phyloP scores from a whole-genome alignment of 2,888 invertebrate genomes.

The Cynaeus angustus region DNA sequence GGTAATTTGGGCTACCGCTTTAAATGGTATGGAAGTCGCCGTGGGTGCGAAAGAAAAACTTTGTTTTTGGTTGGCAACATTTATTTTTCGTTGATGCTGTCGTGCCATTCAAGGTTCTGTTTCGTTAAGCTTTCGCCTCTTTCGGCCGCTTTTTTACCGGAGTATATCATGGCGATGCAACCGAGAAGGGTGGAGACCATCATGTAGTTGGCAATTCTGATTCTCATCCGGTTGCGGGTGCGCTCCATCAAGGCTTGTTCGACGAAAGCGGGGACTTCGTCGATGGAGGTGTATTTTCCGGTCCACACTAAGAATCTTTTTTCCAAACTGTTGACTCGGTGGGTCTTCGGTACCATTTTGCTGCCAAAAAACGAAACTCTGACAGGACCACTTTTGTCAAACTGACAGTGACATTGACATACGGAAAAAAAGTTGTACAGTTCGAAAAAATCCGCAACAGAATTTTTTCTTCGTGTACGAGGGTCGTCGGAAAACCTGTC shows the following conservation, averaged over 20 bases:
- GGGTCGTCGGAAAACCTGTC: too few relatives aligned
- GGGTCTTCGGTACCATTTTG: slow-evolving; percentile 1
- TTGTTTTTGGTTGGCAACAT: too few relatives aligned
- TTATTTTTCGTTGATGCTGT: not conserved
- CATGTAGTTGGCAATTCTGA: slow-evolving; percentile 81
- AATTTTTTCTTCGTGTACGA: too few relatives aligned
- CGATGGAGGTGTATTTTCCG: slow-evolving; percentile 81
- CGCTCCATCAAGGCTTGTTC: slow-evolving; percentile 81
- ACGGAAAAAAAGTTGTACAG: too few relatives aligned
- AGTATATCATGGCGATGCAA: slow-evolving; percentile 77
- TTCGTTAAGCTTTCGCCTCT: slow-evolving; percentile 81
- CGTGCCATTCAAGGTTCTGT: slow-evolving; percentile 84
- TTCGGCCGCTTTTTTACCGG: slow-evolving; percentile 81
- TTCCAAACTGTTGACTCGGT: slow-evolving; percentile 70
- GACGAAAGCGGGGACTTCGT: slow-evolving; percentile 80
- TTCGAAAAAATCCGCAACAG: too few relatives aligned
- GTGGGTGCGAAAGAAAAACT: not conserved
- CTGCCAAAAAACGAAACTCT: too few relatives aligned
- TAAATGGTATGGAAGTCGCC: not conserved
- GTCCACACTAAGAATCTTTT: slow-evolving; percentile 85
- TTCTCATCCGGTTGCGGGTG: slow-evolving; percentile 81
- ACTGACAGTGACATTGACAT: too few relatives aligned
- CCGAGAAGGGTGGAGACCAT: slow-evolving; percentile 78
- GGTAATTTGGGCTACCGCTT: slow-evolving; percentile 10
- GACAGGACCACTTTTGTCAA: too few relatives aligned